Evolutionary conservation across 1,140 invertebrate species (phyloP), one percentile per base, ranked within the genome.

Genomic region (Sarcophaga bullata): DNA sequence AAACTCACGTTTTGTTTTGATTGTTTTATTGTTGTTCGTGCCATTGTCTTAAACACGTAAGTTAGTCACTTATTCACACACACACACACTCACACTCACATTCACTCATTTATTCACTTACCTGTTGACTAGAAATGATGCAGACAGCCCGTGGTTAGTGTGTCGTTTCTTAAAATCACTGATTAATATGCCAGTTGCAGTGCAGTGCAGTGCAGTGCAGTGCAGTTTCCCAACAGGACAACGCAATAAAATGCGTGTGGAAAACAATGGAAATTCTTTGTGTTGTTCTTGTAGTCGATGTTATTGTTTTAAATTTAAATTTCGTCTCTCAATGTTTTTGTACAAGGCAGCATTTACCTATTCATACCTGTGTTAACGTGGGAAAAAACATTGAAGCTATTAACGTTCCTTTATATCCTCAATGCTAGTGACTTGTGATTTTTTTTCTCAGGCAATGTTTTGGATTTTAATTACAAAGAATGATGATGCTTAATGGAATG

Each of bases 291-390:
- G 46, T 48, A 49, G 15, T 8, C 9, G 48, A 0, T 76, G 73
- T 25, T 10, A 72, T 72, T 17, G 13, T 25, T 10, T 25, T 25
- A 25, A 19, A 9, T 11, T 72, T 25, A 8, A 72, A 6, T 6
- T 9, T 9, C n/a, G n/a, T n/a, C n/a, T n/a, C 6, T 25, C 8
- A 9, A 19, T 9, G 6, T 25, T 10, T 25, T 25, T 25, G 19
- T 3, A 8, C 4, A 72, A 10, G 37, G 17, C 17, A 19, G 7
- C 19, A 50, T 19, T 78, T n/a, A 50, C 50, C 19, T 48, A 78
- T 78, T 52, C 13, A n/a, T 80, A 81, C 58, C 62, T 81, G 80
- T 73, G 46, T n/a, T 85, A 88, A 88, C 87, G 87, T 88, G 87
- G 87, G 87, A 88, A 88, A 88, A 88, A 88, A 88, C 25, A 37